Evolutionary conservation across 2,888 invertebrate genomes (phyloP), one percentile per base, ranked within the genome.

Genomic region (Magallana nippona): DNA sequence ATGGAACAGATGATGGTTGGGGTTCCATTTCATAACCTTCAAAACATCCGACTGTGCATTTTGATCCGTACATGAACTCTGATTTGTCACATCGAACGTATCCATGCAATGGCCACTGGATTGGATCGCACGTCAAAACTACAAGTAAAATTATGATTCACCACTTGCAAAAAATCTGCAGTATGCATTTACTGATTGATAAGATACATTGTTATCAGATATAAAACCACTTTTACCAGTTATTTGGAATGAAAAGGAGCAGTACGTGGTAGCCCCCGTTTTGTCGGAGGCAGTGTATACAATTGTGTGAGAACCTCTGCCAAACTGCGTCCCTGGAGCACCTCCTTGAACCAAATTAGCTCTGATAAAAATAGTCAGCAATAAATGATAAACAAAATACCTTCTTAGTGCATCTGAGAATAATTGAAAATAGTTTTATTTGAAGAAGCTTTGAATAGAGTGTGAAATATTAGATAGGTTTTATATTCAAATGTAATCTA

Each of bases 21-120:
- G 71, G 55, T 3, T 60, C 27, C n/a, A 82, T n/a, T 82, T 82
- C 22, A 27, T 82, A 71, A 17, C 82, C 82, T 17, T 82, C 57
- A 27, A 56, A 56, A 77, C 82, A 82, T 8, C 71, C 57, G 19
- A 82, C 55, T 44, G 71, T 82, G 3, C 82, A 82, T 55, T 32
- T 82, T 27, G 19, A 27, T 82, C 82, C 82, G 10, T 56, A 11
- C n/a, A 82, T 17, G 1, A 82, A 63, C 56, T 82, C 82, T 44
- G 19, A 13, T 55, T 57, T 32, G n/a, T 71, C 15, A 56, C 82
- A 82, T 44, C 32, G 55, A 5, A 77, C 82, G 17, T 27, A 82
- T 2, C 82, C 82, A 27, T 71, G 2, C 0, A n/a, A 10, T 15
- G 71, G 82, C 71, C 71, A 77, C 15, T 56, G 15, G 11, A 77